Conservation (phyloP, 2,113 vertebrate genomes). For the Dendrocopos noguchii region DNA sequence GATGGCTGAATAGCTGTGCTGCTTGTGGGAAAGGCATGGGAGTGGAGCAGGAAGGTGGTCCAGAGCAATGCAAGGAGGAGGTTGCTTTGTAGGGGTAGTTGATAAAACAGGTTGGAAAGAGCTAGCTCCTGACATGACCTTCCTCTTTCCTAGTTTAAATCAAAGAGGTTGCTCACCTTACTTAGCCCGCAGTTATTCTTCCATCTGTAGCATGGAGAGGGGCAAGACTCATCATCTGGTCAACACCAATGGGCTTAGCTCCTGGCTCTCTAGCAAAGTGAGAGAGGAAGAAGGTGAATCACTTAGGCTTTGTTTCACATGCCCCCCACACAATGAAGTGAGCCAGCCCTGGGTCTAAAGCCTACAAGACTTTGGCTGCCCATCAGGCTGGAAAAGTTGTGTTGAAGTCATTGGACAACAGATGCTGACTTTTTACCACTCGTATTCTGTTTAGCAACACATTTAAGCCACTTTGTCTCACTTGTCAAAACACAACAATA, state of each 20-base stretch:
- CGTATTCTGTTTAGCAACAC: neutral
- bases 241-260: neutral
- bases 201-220: fast-evolving
- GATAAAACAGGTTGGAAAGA: neutral
- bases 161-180: neutral
- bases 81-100: neutral
- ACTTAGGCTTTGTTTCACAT: fast-evolving
- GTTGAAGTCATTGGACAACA: neutral
- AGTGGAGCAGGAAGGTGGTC: neutral
- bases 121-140: neutral
- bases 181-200: neutral
- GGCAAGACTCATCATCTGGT: neutral
- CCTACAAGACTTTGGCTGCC: fast-evolving
- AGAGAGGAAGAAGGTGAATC: neutral
- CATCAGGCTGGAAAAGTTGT: neutral
- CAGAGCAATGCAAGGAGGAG: neutral
- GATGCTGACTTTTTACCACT: fast-evolving
- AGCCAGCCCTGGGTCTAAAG: neutral
- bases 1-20: neutral
- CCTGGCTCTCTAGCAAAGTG: neutral
- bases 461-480: neutral
- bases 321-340: fast-evolving
- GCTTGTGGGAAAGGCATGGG: neutral
- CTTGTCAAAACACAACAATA: neutral
- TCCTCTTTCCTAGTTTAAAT: neutral